These are phyloP conservation scores for Girardinus metallicus DNA, from an alignment of 2,797 vertebrate genomes.

Conservation along the genomic window DNA sequence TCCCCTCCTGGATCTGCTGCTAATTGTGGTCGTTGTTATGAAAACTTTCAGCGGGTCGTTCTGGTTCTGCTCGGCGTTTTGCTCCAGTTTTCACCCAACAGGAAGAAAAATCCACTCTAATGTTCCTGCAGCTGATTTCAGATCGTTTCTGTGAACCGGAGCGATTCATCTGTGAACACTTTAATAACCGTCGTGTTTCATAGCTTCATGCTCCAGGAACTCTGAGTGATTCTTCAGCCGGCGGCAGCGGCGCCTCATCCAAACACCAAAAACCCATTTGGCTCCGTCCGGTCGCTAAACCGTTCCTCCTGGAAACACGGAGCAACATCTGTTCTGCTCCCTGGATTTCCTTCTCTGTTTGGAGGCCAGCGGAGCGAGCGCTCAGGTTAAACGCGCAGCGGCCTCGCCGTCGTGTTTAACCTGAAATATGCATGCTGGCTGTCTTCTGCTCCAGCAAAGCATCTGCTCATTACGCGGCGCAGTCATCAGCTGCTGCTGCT, in stretches of 20 bases:
- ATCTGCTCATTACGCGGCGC: conserved; percentile 5
- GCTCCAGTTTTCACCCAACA: too few species aligned
- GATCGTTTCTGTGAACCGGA: too few species aligned
- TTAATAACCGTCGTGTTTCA: background rate
- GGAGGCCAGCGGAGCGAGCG: too few species aligned
- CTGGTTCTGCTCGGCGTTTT: too few species aligned
- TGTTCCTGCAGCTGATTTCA: too few species aligned
- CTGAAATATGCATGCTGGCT: conserved; percentile 9
- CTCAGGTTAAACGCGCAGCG: too few species aligned
- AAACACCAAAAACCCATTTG: conserved; percentile 36
- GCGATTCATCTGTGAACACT: background rate
- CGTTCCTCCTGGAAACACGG: background rate
- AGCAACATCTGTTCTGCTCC: conserved; percentile 4
- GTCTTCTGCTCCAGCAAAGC: conserved; percentile 14
- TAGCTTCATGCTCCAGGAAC: background rate
- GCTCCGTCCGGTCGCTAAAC: conserved; percentile 10
- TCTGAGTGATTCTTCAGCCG: conserved; percentile 5
- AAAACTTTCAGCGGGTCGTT: too few species aligned
- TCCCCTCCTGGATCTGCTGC: too few species aligned
- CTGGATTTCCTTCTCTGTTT: background rate
- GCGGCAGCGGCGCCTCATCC: background rate
- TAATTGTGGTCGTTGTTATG: too few species aligned
- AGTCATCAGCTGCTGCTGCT: conserved; percentile 26
- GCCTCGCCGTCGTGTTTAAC: background rate
- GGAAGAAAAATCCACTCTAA: too few species aligned